Evolutionary conservation across 2,113 vertebrate genomes (phyloP).

Genomic region (Ptilorrhoa leucosticta): DNA sequence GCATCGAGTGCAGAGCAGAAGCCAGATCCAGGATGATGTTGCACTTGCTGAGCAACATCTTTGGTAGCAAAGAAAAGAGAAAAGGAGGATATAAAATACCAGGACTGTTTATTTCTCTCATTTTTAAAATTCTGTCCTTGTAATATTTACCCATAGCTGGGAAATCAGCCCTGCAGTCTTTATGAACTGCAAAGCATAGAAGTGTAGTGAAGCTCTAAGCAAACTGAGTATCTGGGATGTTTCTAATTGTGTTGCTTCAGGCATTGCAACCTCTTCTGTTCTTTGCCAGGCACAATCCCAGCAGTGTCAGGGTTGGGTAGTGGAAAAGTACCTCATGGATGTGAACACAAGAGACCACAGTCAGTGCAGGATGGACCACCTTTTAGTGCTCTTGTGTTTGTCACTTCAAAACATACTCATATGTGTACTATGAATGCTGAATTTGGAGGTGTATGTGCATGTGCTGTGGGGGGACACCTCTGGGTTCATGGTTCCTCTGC

Average conservation of each 20-base stretch:
- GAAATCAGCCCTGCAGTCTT: background rate
- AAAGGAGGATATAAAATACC: background rate
- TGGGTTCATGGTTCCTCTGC: background rate
- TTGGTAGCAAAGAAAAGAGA: background rate
- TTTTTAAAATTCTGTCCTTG: background rate
- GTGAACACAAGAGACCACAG: background rate
- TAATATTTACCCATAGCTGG: background rate
- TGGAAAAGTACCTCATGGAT: background rate
- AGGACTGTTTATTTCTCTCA: background rate
- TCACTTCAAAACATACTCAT: background rate
- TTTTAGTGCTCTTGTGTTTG: background rate
- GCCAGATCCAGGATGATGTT: background rate
- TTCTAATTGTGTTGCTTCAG: background rate
- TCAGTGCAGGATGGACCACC: background rate
- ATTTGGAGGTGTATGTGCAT: rapidly evolving
- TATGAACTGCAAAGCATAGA: background rate
- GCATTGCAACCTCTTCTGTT: rapidly evolving
- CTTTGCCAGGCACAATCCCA: background rate
- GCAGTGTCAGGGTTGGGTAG: background rate
- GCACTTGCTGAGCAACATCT: background rate
- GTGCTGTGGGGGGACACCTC: background rate
- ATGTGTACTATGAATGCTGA: rapidly evolving
- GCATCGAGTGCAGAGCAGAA: background rate
- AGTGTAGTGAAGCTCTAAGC: background rate
- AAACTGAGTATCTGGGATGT: background rate